A percentile compares a stretch with the other conserved stretches of the same genome.
These are phyloP conservation scores for Adelognathus sp. DNA, from an alignment of 2,888 invertebrate genomes.

Conservation along the genomic window DNA sequence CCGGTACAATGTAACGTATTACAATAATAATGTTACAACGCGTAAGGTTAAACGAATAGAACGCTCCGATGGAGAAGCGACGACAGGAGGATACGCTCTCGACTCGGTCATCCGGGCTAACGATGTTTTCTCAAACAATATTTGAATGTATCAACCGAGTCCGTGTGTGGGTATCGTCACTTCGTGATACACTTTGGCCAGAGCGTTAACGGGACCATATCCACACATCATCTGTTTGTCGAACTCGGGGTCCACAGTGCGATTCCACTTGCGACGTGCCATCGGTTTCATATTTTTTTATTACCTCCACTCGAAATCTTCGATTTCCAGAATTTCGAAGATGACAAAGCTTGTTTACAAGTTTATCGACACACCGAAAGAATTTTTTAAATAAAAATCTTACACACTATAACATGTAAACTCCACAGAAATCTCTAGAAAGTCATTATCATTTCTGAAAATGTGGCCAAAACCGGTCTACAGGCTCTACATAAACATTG, in stretches of 20 bases:
- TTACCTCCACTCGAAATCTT: background rate
- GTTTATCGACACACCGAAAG: too few species aligned
- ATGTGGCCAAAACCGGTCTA: too few species aligned
- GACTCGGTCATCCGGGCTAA: slow-evolving; percentile 79
- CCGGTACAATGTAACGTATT: slow-evolving; percentile 42
- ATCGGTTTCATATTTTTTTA: background rate
- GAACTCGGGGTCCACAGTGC: too few species aligned
- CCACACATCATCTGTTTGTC: background rate
- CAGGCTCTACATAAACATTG: too few species aligned
- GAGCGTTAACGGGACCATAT: slow-evolving; percentile 5
- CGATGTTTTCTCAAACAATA: slow-evolving; percentile 81
- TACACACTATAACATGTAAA: too few species aligned
- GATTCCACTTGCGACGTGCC: background rate
- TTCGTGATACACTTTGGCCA: slow-evolving; percentile 11
- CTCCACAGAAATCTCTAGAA: too few species aligned
- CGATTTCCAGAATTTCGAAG: background rate
- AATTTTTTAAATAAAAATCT: too few species aligned
- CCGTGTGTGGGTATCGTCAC: slow-evolving; percentile 9
- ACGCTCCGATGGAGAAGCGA: slow-evolving; percentile 27
- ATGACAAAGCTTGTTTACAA: too few species aligned
- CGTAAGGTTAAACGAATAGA: slow-evolving; percentile 38
- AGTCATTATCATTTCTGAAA: too few species aligned
- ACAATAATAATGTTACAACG: slow-evolving; percentile 36
- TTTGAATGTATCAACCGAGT: slow-evolving; percentile 69
- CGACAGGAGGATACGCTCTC: slow-evolving; percentile 59